Conservation (phyloP, 2,797 vertebrate genomes). For the Pelobates cultripes region DNA sequence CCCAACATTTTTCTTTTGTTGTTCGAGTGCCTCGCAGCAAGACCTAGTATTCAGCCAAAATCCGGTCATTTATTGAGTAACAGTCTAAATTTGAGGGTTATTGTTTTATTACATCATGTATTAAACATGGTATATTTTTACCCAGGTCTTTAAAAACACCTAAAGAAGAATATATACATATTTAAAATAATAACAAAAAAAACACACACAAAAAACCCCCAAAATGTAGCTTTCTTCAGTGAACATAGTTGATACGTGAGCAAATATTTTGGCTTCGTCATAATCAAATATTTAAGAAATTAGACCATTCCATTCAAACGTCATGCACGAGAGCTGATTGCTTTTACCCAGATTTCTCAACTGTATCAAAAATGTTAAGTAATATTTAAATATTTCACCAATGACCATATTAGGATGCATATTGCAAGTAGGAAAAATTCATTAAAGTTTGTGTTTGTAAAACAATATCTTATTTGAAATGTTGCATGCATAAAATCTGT, state of each 20-base stretch:
- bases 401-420: slow-evolving; percentile 5
- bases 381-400: slow-evolving; percentile 10
- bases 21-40: slow-evolving; percentile 49
- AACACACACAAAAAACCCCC: neutral
- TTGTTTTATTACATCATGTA: slow-evolving; percentile 42
- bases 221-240: neutral
- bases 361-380: neutral
- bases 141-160: neutral
- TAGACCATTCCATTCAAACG: neutral
- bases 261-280: neutral
- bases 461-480: slow-evolving; percentile 11
- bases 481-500: slow-evolving; percentile 10
- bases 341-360: neutral
- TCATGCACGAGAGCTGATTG: neutral
- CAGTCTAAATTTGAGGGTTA: slow-evolving; percentile 7
- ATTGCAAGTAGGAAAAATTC: slow-evolving; percentile 8
- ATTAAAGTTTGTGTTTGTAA: slow-evolving; percentile 27
- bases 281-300: neutral
- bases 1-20: slow-evolving; percentile 45
- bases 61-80: slow-evolving; percentile 52
- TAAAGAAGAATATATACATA: neutral
- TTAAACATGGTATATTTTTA: slow-evolving; percentile 30
- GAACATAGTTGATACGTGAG: neutral
- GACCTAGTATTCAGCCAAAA: slow-evolving; percentile 22
- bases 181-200: neutral